Conservation (phyloP, 2,888 invertebrate species). For the Brenthis daphne region DNA sequence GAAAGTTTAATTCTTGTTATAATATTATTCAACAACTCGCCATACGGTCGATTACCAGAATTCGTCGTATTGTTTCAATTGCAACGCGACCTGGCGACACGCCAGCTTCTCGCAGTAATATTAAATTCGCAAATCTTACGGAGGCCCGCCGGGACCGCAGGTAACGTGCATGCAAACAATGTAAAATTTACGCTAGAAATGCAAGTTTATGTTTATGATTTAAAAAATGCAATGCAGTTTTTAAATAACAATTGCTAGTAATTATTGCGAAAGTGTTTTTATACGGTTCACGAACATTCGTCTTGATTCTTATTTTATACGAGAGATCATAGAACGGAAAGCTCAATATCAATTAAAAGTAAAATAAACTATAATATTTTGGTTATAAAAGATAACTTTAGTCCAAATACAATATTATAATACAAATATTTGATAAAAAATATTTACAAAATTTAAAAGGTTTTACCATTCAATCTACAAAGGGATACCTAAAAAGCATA, state of each 20-base stretch:
- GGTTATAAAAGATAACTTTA: too few relatives aligned
- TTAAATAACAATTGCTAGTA: not conserved
- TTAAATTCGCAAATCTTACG: slow-evolving; percentile 42
- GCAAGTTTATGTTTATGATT: slow-evolving; percentile 14
- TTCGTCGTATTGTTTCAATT: slow-evolving; percentile 37
- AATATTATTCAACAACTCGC: slow-evolving; percentile 23
- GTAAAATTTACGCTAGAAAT: slow-evolving; percentile 13
- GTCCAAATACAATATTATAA: too few relatives aligned
- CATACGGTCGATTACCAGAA: slow-evolving; percentile 35
- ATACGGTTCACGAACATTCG: too few relatives aligned
- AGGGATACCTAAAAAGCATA: slow-evolving; percentile 10
- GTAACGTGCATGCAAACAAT: slow-evolving; percentile 14
- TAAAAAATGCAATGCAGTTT: not conserved
- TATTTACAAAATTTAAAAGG: not conserved
- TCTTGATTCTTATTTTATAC: too few relatives aligned
- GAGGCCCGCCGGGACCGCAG: slow-evolving; percentile 18
- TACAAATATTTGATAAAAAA: too few relatives aligned
- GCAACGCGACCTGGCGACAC: slow-evolving; percentile 35
- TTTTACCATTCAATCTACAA: not conserved
- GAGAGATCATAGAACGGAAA: too few relatives aligned
- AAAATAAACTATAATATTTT: too few relatives aligned
- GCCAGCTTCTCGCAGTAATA: slow-evolving; percentile 39
- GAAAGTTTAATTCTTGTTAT: not conserved
- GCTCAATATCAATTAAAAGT: too few relatives aligned
- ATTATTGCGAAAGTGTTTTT: too few relatives aligned